Conservation (phyloP, 2,888 invertebrate species). For the Tyria jacobaeae region DNA sequence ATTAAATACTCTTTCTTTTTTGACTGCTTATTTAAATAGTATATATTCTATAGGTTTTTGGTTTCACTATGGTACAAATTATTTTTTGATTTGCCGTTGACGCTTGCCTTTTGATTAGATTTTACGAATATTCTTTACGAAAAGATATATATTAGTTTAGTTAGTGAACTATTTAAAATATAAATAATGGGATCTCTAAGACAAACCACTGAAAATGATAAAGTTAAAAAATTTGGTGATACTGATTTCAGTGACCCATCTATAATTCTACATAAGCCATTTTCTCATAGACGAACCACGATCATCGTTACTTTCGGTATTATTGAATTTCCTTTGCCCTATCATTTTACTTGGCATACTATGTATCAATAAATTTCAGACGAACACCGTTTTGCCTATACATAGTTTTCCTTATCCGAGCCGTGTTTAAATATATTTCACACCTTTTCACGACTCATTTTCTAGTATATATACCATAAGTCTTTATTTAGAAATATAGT, state of each 20-base stretch:
- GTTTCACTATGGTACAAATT: background rate
- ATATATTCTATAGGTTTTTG: too few relatives aligned
- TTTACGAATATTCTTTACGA: slow-evolving; percentile 3
- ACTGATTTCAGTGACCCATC: slow-evolving; percentile 6
- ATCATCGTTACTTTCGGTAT: slow-evolving; percentile 16
- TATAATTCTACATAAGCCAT: background rate
- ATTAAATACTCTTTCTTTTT: too few relatives aligned
- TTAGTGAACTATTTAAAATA: background rate
- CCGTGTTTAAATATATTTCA: too few relatives aligned
- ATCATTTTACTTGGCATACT: background rate
- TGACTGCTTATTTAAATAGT: too few relatives aligned
- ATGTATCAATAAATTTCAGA: background rate
- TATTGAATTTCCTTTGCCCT: background rate
- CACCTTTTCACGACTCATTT: too few relatives aligned
- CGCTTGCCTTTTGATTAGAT: background rate
- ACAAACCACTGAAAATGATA: background rate
- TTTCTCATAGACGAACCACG: slow-evolving; percentile 10
- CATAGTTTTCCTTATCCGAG: too few relatives aligned
- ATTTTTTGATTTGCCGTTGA: background rate
- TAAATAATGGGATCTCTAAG: background rate
- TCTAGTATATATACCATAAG: background rate
- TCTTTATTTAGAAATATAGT: background rate
- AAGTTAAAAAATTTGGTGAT: background rate
- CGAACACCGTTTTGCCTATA: background rate
- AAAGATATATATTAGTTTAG: background rate